phyloP scores from a whole-genome alignment of 2,888 invertebrate genomes.

The Lomographa bimaculata region DNA sequence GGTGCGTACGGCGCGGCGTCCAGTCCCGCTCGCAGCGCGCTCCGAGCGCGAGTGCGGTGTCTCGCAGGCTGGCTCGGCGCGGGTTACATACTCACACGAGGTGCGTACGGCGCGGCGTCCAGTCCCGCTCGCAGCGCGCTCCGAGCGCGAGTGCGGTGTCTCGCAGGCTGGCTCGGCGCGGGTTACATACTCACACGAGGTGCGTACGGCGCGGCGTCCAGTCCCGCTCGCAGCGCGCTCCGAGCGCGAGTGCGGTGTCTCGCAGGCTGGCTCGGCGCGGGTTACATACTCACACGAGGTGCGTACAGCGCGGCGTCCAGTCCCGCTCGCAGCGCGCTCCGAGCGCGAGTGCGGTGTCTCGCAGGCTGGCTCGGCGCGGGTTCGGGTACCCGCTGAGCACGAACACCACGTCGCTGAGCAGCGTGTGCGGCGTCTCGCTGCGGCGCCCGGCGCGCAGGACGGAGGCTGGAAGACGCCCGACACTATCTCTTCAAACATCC shows the following conservation, averaged over 20 bases:
- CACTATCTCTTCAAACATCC: too few relatives aligned
- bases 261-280: conserved; percentile 88
- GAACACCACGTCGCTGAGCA: conserved; percentile 87
- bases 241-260: too few relatives aligned
- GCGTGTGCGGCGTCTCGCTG: conserved; percentile 21
- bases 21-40: conserved; percentile 44
- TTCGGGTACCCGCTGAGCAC: conserved; percentile 95
- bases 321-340: conserved; percentile 63
- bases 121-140: too few relatives aligned
- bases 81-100: conserved; percentile 89
- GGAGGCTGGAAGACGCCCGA: too few relatives aligned
- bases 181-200: conserved; percentile 88
- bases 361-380: conserved; percentile 87
- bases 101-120: conserved; percentile 84
- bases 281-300: conserved; percentile 92
- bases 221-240: too few relatives aligned
- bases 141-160: too few relatives aligned
- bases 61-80: conserved; percentile 85
- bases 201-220: conserved; percentile 76
- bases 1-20: conserved; percentile 90
- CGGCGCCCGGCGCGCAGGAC: conserved; percentile 1
- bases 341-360: conserved; percentile 88
- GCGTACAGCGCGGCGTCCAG: conserved; percentile 85
- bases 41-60: too few relatives aligned
- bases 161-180: conserved; percentile 87